These are phyloP conservation scores for Trididemnum clinides DNA, from an alignment of 23 tunicate genomes.

Conservation along the genomic window DNA sequence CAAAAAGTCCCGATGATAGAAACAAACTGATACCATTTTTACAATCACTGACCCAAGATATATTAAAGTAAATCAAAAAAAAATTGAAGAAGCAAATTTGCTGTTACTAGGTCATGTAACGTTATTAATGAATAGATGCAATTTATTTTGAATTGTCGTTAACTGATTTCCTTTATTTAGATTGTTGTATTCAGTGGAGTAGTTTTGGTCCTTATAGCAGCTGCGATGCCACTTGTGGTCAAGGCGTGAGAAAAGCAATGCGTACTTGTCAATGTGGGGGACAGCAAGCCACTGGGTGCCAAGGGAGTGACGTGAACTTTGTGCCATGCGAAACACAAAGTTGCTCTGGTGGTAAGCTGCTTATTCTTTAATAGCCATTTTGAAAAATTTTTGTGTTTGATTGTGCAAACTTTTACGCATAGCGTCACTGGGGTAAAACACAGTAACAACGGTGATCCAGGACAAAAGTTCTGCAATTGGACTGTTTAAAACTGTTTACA, in stretches of 20 bases:
- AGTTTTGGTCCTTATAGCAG: background rate
- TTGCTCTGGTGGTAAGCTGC: background rate
- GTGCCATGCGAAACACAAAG: background rate
- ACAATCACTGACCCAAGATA: too few relatives aligned
- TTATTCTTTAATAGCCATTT: background rate
- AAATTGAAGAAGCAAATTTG: too few relatives aligned
- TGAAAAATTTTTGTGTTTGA: background rate
- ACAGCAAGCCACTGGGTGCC: background rate
- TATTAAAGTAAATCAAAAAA: too few relatives aligned
- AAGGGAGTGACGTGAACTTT: background rate
- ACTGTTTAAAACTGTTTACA: too few relatives aligned
- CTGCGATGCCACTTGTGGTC: slow-evolving; percentile 15
- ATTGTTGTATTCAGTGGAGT: slow-evolving; percentile 20
- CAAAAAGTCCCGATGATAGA: too few relatives aligned
- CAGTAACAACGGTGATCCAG: too few relatives aligned
- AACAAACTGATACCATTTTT: too few relatives aligned
- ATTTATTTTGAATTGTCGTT: background rate
- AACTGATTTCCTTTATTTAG: background rate
- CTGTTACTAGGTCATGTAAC: too few relatives aligned
- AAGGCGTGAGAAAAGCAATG: background rate
- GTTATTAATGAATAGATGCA: too few relatives aligned
- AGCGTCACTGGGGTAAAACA: too few relatives aligned
- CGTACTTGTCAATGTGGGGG: background rate
- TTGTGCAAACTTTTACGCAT: too few relatives aligned
- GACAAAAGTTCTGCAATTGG: too few relatives aligned